These are phyloP conservation scores for Tipula vernalis DNA, from an alignment of 2,888 invertebrate genomes.

Conservation along the genomic window DNA sequence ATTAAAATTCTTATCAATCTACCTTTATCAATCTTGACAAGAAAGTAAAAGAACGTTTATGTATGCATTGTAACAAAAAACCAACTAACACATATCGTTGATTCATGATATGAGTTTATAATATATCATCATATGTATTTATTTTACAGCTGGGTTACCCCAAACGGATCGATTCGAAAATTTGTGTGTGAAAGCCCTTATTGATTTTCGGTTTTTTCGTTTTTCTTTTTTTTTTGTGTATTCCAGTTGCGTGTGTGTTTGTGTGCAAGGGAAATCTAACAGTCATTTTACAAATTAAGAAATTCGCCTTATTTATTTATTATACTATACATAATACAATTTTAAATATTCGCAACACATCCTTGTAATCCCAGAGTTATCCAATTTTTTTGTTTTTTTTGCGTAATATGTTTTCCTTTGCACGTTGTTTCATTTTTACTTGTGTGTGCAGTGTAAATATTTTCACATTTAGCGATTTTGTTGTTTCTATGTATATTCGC, in stretches of 20 bases:
- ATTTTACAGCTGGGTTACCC: neutral
- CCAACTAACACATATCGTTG: constrained; percentile 1
- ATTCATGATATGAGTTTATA: neutral
- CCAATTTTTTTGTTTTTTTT: neutral
- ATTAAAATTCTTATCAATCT: neutral
- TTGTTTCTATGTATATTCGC: neutral
- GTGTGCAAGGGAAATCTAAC: neutral
- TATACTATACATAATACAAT: neutral
- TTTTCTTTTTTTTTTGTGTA: neutral
- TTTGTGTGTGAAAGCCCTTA: neutral
- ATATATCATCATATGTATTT: neutral
- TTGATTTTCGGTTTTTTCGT: too few relatives aligned
- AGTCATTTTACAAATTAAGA: neutral
- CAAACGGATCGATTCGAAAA: neutral
- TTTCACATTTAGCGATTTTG: neutral
- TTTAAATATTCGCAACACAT: constrained; percentile 4
- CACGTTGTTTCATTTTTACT: neutral
- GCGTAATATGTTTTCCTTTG: neutral
- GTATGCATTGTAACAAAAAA: neutral
- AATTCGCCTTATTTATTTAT: neutral
- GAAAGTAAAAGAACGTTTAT: neutral
- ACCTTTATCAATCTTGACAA: neutral
- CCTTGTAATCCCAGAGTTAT: neutral
- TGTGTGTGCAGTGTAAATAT: neutral
- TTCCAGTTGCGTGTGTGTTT: neutral